These are phyloP conservation scores for Sandelia bainsii DNA, from an alignment of 2,797 vertebrate genomes.

Conservation along the genomic window DNA sequence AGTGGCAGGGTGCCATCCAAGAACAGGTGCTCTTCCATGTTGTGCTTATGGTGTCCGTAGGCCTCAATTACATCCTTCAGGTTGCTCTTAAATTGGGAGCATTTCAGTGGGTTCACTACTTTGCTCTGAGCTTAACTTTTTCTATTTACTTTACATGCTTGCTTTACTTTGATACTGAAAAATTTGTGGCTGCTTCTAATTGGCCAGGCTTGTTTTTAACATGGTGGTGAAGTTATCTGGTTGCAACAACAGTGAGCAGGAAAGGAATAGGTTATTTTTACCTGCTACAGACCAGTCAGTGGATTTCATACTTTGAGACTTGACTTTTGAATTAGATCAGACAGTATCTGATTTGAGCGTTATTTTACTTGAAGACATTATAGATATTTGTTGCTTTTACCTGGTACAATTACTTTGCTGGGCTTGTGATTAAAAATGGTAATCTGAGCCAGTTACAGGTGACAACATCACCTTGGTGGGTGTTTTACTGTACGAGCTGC, in stretches of 20 bases:
- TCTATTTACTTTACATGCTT: conserved; percentile 27
- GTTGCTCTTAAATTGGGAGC: conserved; percentile 61
- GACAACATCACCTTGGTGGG: not conserved
- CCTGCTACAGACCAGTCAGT: not conserved
- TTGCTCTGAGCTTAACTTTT: conserved; percentile 42
- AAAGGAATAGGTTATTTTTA: not conserved
- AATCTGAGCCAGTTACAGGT: not conserved
- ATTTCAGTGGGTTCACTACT: conserved; percentile 41
- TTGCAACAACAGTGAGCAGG: not conserved
- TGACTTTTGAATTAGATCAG: not conserved
- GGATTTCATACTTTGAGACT: not conserved
- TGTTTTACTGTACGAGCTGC: not conserved
- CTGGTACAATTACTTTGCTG: not conserved
- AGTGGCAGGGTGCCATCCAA: conserved; percentile 80
- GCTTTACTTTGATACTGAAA: conserved; percentile 3
- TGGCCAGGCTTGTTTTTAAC: conserved; percentile 34
- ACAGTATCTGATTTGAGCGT: not conserved
- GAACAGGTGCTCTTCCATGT: conserved; percentile 82
- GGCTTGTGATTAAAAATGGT: conserved; percentile 5
- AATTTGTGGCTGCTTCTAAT: conserved; percentile 19
- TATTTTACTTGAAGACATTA: not conserved
- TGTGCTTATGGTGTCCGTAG: conserved; percentile 77
- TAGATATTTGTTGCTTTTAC: not conserved
- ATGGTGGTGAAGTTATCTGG: not conserved
- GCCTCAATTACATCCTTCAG: conserved; percentile 76